Evolutionary conservation across 2,888 invertebrate species (phyloP), one percentile per base, ranked within the genome.

Genomic region (Xestobium rufovillosum): DNA sequence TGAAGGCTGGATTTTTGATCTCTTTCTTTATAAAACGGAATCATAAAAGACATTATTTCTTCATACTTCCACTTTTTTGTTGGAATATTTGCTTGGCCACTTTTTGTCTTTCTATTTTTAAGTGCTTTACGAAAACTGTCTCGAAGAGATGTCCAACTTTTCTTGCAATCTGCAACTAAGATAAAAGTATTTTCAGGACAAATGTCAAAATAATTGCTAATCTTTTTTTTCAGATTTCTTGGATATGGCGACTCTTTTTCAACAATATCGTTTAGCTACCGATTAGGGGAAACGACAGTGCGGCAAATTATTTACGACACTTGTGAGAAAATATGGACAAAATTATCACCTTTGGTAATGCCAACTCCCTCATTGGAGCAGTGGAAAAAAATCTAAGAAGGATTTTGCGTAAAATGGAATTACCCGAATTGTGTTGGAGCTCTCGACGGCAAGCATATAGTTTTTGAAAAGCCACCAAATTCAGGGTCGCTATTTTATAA

Each of bases 391-490:
- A 38, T 42, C 12, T 38, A 42, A 14, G 25, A 32, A 27, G 36
- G 30, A 8, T 46, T 46, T 38, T 12, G 26, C 3, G 31, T 14
- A 37, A 42, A 40, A 29, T 45, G 41, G 43, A 43, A 45, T 27
- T 43, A 35, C 34, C 43, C 39, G 6, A 45, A 37, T 37, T 41
- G 38, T 34, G n/a, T 41, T 13, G 38, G 43, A 28, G 38, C 38
- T 16, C 17, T 41, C 2, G 39, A 44, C 32, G 46, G 42, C 2
- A 46, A 44, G 26, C 44, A 47, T 36, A 26, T 44, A 1, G 40
- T 43, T 27, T 25, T 44, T 38, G 33, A 45, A 34, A 38, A 37
- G 11, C 47, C 47, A 14, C 41, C 45, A 14, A 43, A 42, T 11
- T 36, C 39, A 16, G 44, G 42, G 26, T 44, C 44, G 8, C 34